Evolutionary conservation across 2,113 vertebrate genomes (phyloP).

Genomic region (Camelus bactrianus): DNA sequence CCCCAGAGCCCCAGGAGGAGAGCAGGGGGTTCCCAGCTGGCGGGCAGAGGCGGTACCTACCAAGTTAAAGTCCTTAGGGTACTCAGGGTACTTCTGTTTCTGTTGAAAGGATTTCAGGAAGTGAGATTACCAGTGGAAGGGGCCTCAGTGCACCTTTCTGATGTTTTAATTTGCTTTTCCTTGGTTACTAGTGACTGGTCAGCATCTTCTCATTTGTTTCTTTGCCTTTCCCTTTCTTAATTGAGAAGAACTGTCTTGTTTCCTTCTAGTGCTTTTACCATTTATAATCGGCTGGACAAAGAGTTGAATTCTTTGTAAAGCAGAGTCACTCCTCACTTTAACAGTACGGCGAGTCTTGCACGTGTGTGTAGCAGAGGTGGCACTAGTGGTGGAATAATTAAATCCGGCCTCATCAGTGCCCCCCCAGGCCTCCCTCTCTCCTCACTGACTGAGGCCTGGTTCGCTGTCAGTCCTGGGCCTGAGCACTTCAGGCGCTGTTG

Average conservation of each 20-base stretch:
- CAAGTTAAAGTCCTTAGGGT: too few relatives aligned
- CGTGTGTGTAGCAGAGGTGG: not conserved
- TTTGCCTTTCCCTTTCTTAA: not conserved
- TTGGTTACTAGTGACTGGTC: not conserved
- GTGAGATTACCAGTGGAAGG: too few relatives aligned
- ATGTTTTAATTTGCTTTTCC: not conserved
- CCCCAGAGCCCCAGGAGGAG: not conserved
- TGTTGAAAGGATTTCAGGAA: too few relatives aligned
- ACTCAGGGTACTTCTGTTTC: accelerated
- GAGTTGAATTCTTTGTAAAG: not conserved
- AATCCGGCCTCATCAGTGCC: not conserved
- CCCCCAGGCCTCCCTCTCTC: not conserved
- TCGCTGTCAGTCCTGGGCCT: not conserved
- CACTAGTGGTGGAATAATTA: not conserved
- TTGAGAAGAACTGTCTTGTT: not conserved
- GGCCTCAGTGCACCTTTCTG: not conserved
- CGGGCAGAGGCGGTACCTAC: not conserved
- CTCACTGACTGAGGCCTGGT: not conserved
- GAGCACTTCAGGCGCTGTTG: not conserved
- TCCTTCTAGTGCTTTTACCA: not conserved
- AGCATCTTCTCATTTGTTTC: not conserved
- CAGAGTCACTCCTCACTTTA: not conserved
- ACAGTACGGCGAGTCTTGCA: not conserved
- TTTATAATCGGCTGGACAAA: not conserved
- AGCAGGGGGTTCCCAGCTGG: not conserved